A percentile compares a stretch with the other conserved stretches of the same genome.
These are phyloP conservation scores for Octodon degus DNA, from an alignment of 2,113 vertebrate species.

Conservation along the genomic window DNA sequence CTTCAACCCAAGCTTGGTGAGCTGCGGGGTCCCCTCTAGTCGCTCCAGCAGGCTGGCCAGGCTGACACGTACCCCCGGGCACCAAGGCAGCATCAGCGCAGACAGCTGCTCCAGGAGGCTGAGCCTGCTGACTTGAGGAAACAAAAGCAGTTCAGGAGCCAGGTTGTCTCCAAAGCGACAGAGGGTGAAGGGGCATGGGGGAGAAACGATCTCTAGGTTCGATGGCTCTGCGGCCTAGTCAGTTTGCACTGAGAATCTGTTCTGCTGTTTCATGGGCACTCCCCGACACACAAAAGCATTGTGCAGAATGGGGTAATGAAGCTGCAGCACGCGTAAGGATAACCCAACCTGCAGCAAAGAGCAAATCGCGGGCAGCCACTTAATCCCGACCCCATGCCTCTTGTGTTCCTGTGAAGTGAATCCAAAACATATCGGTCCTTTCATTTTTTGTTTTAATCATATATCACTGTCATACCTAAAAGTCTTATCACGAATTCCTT, in stretches of 20 bases:
- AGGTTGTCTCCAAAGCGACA: neutral
- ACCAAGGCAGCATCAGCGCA: conserved; percentile 76
- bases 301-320: neutral
- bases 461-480: neutral
- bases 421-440: neutral
- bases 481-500: conserved; percentile 24
- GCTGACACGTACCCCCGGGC: neutral
- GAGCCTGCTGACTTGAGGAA: conserved; percentile 74
- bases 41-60: conserved; percentile 65
- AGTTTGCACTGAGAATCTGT: neutral
- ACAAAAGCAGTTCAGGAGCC: conserved; percentile 12
- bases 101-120: conserved; percentile 62
- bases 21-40: conserved; percentile 52
- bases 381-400: neutral
- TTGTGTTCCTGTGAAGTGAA: neutral
- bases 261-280: neutral
- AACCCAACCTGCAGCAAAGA: neutral
- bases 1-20: conserved; percentile 76
- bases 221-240: neutral
- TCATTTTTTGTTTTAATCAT: neutral
- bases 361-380: neutral
- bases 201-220: neutral
- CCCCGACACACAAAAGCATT: neutral
- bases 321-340: neutral
- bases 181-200: neutral